phyloP scores from a whole-genome alignment of 2,888 invertebrate genomes.

The Megalurothrips usitatus region DNA sequence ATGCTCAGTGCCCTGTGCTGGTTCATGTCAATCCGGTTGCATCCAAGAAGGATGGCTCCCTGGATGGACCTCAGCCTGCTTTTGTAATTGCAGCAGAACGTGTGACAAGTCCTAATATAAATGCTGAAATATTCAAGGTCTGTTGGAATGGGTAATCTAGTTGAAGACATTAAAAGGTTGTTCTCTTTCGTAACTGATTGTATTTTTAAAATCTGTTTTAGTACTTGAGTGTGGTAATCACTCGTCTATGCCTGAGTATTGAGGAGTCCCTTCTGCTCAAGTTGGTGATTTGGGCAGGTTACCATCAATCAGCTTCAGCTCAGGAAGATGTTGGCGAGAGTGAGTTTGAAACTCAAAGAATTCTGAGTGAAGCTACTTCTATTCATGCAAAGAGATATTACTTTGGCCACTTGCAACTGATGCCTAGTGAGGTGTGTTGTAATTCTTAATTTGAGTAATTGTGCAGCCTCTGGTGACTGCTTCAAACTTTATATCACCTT shows the following conservation, averaged over 20 bases:
- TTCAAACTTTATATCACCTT: neutral
- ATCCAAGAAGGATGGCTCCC: slow-evolving; percentile 49
- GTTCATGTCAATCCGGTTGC: slow-evolving; percentile 62
- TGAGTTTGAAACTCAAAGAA: slow-evolving; percentile 73
- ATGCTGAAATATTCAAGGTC: slow-evolving; percentile 82
- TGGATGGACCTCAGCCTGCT: slow-evolving; percentile 57
- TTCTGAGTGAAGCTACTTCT: slow-evolving; percentile 73
- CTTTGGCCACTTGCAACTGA: slow-evolving; percentile 75
- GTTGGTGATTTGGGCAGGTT: slow-evolving; percentile 51
- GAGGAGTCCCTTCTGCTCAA: slow-evolving; percentile 82
- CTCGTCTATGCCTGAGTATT: slow-evolving; percentile 76
- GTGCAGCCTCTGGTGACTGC: neutral
- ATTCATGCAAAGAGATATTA: slow-evolving; percentile 80
- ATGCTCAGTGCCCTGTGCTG: slow-evolving; percentile 78
- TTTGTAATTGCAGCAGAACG: slow-evolving; percentile 75
- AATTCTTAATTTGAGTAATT: neutral
- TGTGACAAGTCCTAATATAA: slow-evolving; percentile 58
- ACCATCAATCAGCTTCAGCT: slow-evolving; percentile 52
- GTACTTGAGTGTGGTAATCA: slow-evolving; percentile 74
- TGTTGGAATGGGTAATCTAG: too few species aligned
- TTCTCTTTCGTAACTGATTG: slow-evolving; percentile 2
- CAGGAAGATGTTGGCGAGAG: slow-evolving; percentile 62
- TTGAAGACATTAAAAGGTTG: neutral
- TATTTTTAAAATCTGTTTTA: slow-evolving; percentile 43
- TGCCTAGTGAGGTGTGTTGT: slow-evolving; percentile 62